These are phyloP conservation scores for Cantharis nigra DNA, from an alignment of 2,888 invertebrate genomes.

Conservation along the genomic window DNA sequence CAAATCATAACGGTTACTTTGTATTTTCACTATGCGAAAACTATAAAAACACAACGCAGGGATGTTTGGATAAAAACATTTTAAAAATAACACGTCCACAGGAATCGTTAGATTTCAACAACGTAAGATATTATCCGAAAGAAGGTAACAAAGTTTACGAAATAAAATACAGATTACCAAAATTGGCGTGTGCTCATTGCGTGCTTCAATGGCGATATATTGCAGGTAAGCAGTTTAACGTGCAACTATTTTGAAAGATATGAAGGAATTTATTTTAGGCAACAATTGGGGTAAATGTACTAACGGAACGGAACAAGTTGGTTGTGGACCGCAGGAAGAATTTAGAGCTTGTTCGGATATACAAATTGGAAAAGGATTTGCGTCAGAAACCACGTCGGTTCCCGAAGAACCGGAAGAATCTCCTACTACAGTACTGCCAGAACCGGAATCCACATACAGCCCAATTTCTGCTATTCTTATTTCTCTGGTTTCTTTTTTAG, in stretches of 20 bases:
- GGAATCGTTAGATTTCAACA: conserved; percentile 57
- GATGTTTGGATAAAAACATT: conserved; percentile 76
- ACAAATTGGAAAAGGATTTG: conserved; percentile 64
- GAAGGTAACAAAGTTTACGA: conserved; percentile 82
- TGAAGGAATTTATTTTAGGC: conserved; percentile 35
- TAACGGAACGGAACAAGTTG: conserved; percentile 77
- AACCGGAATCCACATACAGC: conserved; percentile 50
- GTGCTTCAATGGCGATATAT: conserved; percentile 88
- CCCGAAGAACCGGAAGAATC: conserved; percentile 42
- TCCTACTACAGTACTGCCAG: conserved; percentile 19
- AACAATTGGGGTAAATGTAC: conserved; percentile 82
- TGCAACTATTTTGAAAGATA: neutral
- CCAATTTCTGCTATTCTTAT: conserved; percentile 64
- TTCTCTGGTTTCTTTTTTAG: conserved; percentile 68
- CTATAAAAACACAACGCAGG: conserved; percentile 70
- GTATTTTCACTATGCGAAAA: conserved; percentile 83
- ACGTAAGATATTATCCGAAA: conserved; percentile 71
- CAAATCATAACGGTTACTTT: conserved; percentile 85
- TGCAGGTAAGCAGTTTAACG: conserved; percentile 61
- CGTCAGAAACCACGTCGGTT: conserved; percentile 57
- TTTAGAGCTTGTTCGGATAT: conserved; percentile 86
- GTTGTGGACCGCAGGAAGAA: conserved; percentile 88
- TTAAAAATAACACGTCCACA: conserved; percentile 59
- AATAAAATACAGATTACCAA: conserved; percentile 61
- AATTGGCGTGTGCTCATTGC: conserved; percentile 77